Evolutionary conservation across 2,113 vertebrate species (phyloP), one percentile per base, ranked within the genome.

Genomic region (Grallaria varia): DNA sequence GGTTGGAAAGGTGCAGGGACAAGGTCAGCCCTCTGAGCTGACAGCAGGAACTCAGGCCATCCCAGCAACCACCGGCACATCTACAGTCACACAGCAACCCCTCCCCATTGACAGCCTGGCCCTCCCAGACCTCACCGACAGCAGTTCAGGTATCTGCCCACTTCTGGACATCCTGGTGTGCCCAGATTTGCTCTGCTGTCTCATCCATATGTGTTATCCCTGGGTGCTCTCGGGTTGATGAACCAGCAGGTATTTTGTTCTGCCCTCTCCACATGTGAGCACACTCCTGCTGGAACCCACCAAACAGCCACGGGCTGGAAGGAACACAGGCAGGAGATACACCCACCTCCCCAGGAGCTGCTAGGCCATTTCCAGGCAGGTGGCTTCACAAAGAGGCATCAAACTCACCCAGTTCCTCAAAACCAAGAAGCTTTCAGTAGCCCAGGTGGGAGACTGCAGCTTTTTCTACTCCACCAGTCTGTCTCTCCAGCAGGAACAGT

Each of bases 251-350:
- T 4, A 2, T 4, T 35, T 25, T 27, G 31, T 1, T 42, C 31
- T 73, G 19, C 33, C 84, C 14, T 0, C 56, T 24, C 71, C 55
- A 30, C 52, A 31, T 1, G 62, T 24, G 60, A 4, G 50, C 19
- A 25, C 20, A 0, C 35, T 35, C 3, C 73, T 28, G 58, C 68
- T 42, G 35, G 47, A 42, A 1, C 21, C 4, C 8, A 14, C 35
- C 18, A 14, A 17, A 16, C 5, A 6, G 1, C 49, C 39, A 3
- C 0, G 0, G 44, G 39, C 73, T 52, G 69, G 37, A 45, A 39
- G 68, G 59, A 62, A 4, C 23, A 10, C 0, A 4, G 30, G 21
- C 14, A 3, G 81, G 47, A 84, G 68, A 35, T 6, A 39, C 27
- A 27, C 1, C 1, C 20, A 33, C 49, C 42, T 45, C 14, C 73